phyloP scores from a whole-genome alignment of 2,888 invertebrate genomes.

The Lymantria dispar region DNA sequence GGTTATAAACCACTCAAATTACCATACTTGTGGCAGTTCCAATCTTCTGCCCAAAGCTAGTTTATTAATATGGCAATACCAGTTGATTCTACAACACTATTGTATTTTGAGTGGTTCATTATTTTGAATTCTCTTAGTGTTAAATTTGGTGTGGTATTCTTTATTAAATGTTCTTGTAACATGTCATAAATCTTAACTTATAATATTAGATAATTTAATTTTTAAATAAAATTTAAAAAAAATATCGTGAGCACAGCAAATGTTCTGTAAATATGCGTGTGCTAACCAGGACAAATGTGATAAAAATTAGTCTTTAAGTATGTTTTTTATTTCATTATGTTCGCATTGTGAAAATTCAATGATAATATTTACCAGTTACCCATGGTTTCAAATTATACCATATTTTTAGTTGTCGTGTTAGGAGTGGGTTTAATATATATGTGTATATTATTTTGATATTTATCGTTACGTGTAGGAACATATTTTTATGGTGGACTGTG shows the following conservation, averaged over 20 bases:
- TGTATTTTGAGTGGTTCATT: slow-evolving; percentile 70
- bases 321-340: slow-evolving; percentile 34
- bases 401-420: slow-evolving; percentile 38
- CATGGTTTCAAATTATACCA: slow-evolving; percentile 38
- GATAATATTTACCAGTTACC: slow-evolving; percentile 20
- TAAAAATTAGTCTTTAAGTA: slow-evolving; percentile 73
- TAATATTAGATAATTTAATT: slow-evolving; percentile 61
- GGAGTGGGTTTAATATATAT: slow-evolving; percentile 28
- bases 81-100: slow-evolving; percentile 22
- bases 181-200: slow-evolving; percentile 55
- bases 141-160: slow-evolving; percentile 80
- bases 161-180: slow-evolving; percentile 72
- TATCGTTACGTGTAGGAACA: slow-evolving; percentile 25
- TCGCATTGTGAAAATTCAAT: slow-evolving; percentile 13
- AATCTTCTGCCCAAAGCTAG: slow-evolving; percentile 25
- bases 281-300: slow-evolving; percentile 79
- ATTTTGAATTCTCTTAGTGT: slow-evolving; percentile 74
- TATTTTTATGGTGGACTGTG: slow-evolving; percentile 50
- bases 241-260: slow-evolving; percentile 68
- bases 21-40: slow-evolving; percentile 8
- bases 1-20: slow-evolving; percentile 66
- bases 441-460: slow-evolving; percentile 33
- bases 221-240: slow-evolving; percentile 61
- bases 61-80: slow-evolving; percentile 23
- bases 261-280: slow-evolving; percentile 70